Evolutionary conservation across 2,888 invertebrate genomes (phyloP).

Genomic region (Leptodirus hochenwartii): DNA sequence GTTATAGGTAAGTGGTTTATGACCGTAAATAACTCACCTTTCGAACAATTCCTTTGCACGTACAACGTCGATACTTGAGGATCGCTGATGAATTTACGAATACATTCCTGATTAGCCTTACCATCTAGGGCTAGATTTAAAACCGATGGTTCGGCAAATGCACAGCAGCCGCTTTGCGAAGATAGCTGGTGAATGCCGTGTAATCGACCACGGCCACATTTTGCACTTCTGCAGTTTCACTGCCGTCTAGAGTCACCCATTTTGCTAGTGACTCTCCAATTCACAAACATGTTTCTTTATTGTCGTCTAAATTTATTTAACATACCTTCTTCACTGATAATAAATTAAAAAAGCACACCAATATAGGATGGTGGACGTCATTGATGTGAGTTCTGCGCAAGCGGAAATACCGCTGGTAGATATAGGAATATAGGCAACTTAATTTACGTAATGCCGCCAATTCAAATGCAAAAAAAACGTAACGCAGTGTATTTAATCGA

Average conservation of each 20-base stretch:
- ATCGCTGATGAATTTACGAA: slow-evolving; percentile 82
- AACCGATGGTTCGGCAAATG: slow-evolving; percentile 52
- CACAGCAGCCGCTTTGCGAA: slow-evolving; percentile 71
- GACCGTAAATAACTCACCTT: slow-evolving; percentile 43
- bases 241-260: slow-evolving; percentile 77
- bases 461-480: no score
- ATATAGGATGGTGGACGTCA: no score
- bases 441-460: no score
- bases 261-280: no score
- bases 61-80: slow-evolving; percentile 76
- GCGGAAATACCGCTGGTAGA: no score
- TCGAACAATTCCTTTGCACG: slow-evolving; percentile 74
- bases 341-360: no score
- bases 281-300: no score
- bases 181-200: slow-evolving; percentile 65
- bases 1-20: slow-evolving; percentile 2
- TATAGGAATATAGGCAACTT: no score
- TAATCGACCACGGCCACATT: slow-evolving; percentile 58
- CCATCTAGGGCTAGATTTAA: slow-evolving; percentile 67
- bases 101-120: slow-evolving; percentile 62
- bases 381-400: no score
- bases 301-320: no score
- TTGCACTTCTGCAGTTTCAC: slow-evolving; percentile 56
- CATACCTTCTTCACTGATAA: no score
- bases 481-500: no score